These are phyloP conservation scores for Vollenhovia emeryi DNA, from an alignment of 1,140 invertebrate species.

Conservation along the genomic window DNA sequence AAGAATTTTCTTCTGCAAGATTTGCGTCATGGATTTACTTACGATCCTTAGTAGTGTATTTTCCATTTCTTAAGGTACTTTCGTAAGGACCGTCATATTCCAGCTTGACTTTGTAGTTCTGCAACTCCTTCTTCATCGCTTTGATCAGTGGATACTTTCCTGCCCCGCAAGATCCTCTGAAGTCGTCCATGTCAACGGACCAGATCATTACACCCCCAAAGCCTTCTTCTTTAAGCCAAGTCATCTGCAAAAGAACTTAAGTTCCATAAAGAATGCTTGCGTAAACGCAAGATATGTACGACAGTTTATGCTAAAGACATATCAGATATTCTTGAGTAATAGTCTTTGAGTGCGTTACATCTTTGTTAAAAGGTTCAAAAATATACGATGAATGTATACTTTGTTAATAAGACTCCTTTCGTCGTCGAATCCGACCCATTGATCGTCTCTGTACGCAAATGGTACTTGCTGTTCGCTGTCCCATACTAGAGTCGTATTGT, in stretches of 20 bases:
- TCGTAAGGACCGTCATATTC: conserved; percentile 96
- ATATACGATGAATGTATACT: conserved; percentile 84
- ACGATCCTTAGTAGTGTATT: conserved; percentile 95
- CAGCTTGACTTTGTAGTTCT: conserved; percentile 93
- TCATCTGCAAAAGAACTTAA: conserved; percentile 89
- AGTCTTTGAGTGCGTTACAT: neutral
- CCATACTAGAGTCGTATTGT: conserved; percentile 97
- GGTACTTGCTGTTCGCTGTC: conserved; percentile 98
- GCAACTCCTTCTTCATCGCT: conserved; percentile 94
- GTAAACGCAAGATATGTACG: neutral
- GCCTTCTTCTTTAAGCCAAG: conserved; percentile 96
- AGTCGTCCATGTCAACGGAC: conserved; percentile 98
- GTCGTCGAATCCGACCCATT: conserved; percentile 99
- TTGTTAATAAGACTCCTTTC: conserved; percentile 96
- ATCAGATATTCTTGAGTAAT: neutral
- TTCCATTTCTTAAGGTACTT: conserved; percentile 88
- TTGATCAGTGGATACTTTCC: conserved; percentile 96
- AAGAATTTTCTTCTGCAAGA: neutral
- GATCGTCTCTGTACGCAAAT: conserved; percentile 95
- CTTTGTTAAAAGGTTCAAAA: neutral
- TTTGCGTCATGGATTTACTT: conserved; percentile 84
- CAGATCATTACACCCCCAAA: conserved; percentile 99
- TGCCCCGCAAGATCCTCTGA: conserved; percentile 94
- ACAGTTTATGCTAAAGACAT: neutral
- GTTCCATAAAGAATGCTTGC: neutral